Conservation (phyloP, 2,797 vertebrate genomes). For the Sebastes nivosus region DNA sequence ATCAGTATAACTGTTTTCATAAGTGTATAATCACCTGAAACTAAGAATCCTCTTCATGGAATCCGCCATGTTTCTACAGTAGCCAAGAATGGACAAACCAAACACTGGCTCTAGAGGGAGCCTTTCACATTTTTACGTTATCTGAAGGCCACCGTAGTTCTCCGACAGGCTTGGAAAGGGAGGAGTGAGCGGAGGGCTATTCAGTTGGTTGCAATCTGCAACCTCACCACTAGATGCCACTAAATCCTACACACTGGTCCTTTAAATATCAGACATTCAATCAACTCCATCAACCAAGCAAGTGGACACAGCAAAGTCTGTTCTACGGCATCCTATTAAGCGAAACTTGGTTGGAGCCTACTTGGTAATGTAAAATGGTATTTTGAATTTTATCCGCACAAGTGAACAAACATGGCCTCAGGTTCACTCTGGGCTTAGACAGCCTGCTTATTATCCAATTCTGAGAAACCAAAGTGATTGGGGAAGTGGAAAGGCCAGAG, state of each 20-base stretch:
- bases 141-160: too few relatives aligned
- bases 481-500: background rate
- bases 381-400: background rate
- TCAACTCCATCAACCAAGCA: background rate
- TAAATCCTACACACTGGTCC: too few relatives aligned
- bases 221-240: too few relatives aligned
- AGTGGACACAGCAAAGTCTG: background rate
- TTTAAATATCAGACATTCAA: background rate
- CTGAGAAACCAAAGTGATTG: background rate
- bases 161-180: too few relatives aligned
- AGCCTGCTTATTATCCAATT: slow-evolving; percentile 1
- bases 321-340: background rate
- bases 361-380: background rate
- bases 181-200: too few relatives aligned
- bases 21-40: too few relatives aligned
- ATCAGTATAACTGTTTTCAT: background rate
- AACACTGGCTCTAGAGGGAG: too few relatives aligned
- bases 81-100: too few relatives aligned
- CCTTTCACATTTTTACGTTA: too few relatives aligned
- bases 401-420: background rate
- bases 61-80: too few relatives aligned
- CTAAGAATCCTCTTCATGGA: too few relatives aligned
- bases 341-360: background rate
- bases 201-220: too few relatives aligned
- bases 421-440: background rate